phyloP scores from a whole-genome alignment of 1,140 invertebrate species.

The Laodelphax striatellus region DNA sequence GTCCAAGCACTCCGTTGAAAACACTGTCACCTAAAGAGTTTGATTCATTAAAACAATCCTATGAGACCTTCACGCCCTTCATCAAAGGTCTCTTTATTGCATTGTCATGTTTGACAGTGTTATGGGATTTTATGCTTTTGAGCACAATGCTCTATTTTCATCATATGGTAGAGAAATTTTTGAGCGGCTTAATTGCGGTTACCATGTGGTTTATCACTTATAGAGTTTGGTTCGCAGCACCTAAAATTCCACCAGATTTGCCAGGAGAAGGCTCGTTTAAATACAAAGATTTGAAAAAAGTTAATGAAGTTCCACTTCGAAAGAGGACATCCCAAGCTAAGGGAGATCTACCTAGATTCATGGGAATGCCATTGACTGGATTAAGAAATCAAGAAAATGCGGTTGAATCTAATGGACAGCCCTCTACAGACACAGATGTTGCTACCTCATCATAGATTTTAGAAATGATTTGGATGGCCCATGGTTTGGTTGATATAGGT shows the following conservation, averaged over 20 bases:
- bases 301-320: constrained; percentile 11
- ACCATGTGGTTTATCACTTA: constrained; percentile 89
- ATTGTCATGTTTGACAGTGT: constrained; percentile 64
- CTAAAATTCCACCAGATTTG: constrained; percentile 45
- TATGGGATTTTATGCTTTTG: constrained; percentile 91
- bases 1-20: constrained; percentile 33
- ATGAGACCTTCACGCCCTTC: constrained; percentile 67
- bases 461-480: not conserved
- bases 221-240: constrained; percentile 59
- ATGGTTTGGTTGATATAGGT: not conserved
- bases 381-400: constrained; percentile 9
- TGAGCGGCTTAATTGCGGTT: constrained; percentile 76
- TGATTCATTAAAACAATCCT: constrained; percentile 52
- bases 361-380: constrained; percentile 62
- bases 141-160: constrained; percentile 91
- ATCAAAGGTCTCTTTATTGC: constrained; percentile 66
- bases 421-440: not conserved
- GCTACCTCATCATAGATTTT: not conserved
- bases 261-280: constrained; percentile 71
- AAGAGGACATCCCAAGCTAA: constrained; percentile 27
- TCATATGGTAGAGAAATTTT: constrained; percentile 86
- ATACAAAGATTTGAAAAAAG: constrained; percentile 48
- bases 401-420: not conserved
- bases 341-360: constrained; percentile 45
- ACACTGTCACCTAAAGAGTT: constrained; percentile 56